These are phyloP conservation scores for Felis chaus DNA, from an alignment of 2,113 vertebrate genomes.

Conservation along the genomic window DNA sequence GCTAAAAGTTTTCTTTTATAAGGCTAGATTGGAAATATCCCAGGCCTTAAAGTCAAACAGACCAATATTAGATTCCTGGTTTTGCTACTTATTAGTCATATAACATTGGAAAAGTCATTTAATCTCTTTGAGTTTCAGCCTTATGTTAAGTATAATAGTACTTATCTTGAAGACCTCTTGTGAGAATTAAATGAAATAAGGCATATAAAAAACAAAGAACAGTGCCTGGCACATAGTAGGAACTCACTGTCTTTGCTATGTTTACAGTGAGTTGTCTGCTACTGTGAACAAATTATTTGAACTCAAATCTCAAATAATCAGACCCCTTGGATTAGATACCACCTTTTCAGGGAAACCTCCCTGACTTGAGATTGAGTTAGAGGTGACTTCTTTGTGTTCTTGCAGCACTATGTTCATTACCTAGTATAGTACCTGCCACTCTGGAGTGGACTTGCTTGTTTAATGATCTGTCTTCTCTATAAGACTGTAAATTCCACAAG, in stretches of 20 bases:
- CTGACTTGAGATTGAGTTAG: background rate
- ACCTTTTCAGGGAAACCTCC: background rate
- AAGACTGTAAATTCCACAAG: background rate
- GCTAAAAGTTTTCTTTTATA: background rate
- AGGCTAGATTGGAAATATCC: background rate
- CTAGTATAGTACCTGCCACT: background rate
- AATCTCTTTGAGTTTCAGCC: background rate
- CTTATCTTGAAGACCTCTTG: background rate
- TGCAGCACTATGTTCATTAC: background rate
- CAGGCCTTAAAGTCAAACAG: background rate
- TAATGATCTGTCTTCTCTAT: background rate
- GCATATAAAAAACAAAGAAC: background rate
- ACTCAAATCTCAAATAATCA: background rate
- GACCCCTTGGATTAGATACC: background rate
- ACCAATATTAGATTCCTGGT: background rate
- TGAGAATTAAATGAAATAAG: conserved; percentile 5
- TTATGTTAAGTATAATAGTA: background rate
- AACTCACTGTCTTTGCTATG: background rate
- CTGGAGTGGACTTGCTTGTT: background rate
- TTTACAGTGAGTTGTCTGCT: background rate
- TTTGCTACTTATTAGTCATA: background rate
- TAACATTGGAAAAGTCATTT: background rate
- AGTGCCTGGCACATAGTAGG: background rate
- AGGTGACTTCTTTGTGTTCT: background rate
- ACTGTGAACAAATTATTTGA: background rate